A percentile compares a stretch with the other conserved stretches of the same genome.
phyloP scores from a whole-genome alignment of 2,797 vertebrate genomes.

The Chanos chanos region DNA sequence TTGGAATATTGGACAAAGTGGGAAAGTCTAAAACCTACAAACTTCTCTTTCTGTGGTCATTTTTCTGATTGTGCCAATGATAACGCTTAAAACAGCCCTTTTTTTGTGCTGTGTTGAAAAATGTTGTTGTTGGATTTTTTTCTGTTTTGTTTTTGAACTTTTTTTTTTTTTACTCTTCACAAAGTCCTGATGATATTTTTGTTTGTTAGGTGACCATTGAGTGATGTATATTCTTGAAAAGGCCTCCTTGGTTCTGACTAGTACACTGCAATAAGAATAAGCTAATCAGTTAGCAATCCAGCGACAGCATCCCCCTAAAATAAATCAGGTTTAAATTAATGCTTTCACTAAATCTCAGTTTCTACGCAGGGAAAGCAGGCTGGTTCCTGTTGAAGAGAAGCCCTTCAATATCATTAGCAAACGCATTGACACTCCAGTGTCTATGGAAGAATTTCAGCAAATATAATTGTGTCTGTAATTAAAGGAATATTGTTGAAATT shows the following conservation, averaged over 20 bases:
- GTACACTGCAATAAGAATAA: conserved; percentile 57
- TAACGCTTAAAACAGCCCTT: conserved; percentile 64
- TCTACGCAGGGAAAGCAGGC: conserved; percentile 73
- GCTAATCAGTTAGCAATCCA: background rate
- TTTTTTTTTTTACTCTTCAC: conserved; percentile 63
- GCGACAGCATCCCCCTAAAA: background rate
- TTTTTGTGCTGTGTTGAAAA: conserved; percentile 68
- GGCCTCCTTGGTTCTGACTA: conserved; percentile 56
- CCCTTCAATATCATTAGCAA: conserved; percentile 65
- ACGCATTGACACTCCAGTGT: conserved; percentile 60
- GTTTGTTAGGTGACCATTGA: conserved; percentile 52
- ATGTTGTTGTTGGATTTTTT: conserved; percentile 68
- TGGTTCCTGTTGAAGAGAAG: conserved; percentile 78
- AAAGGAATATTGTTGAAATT: conserved; percentile 69
- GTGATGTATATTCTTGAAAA: conserved; percentile 57
- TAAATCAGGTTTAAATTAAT: conserved; percentile 37
- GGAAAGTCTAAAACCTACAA: conserved; percentile 45
- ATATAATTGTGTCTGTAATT: conserved; percentile 72
- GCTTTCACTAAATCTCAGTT: conserved; percentile 48
- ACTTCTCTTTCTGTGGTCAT: conserved; percentile 66
- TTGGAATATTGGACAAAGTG: conserved; percentile 48
- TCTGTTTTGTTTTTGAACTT: conserved; percentile 48
- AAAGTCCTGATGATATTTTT: conserved; percentile 64
- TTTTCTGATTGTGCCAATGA: conserved; percentile 84
- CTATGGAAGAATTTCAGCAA: conserved; percentile 64